Base-by-base conservation (phyloP, 1,140 invertebrate species). In the Drosophila equinoxialis region DNA sequence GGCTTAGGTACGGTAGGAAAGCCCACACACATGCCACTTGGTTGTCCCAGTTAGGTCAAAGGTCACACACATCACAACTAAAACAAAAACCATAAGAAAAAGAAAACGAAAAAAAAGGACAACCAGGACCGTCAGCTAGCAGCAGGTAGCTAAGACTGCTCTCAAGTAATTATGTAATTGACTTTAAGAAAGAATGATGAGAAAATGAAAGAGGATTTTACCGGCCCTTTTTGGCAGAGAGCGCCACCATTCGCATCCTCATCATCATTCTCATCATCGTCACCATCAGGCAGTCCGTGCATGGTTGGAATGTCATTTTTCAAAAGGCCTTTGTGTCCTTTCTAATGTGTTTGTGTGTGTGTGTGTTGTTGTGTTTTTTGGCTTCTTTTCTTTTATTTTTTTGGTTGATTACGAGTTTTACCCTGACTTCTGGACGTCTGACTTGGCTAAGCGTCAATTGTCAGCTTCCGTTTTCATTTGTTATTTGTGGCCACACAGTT, bases 111-210 rank as follows among this genome's bases (percentile, higher is more conserved):
- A 20, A 59, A 14, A 48, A 48, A 2, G n/a, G n/a, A 67, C 51
- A 61, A 72, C 65, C 35, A 55, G 54, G 69, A 30, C 30, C 26
- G 26, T 0, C 41, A 59, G 37, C n/a, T 23, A 26, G 8, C 60
- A 14, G 33, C 57, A 83, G 80, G 51, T 14, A 65, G 62, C 33
- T 42, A 73, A 84, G 84, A 84, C 80, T 68, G 81, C 73, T 77
- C 68, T 82, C 74, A 84, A 84, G 77, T 84, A 84, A 84, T 84
- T 84, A 84, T 80, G 81, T 80, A 84, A 84, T 84, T 84, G 81
- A 80, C 81, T 84, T 80, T 79, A 35, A 11, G 51, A 55, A 57
- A 72, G 11, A 45, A 8, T 35, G 42, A 23, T 26, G n/a, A 13
- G 33, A 7, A 33, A 20, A 33, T 14, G 68, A 26, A 51, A 69